Base-by-base conservation (phyloP, 2,888 invertebrate species). In the Trichogramma dendrolimi region DNA sequence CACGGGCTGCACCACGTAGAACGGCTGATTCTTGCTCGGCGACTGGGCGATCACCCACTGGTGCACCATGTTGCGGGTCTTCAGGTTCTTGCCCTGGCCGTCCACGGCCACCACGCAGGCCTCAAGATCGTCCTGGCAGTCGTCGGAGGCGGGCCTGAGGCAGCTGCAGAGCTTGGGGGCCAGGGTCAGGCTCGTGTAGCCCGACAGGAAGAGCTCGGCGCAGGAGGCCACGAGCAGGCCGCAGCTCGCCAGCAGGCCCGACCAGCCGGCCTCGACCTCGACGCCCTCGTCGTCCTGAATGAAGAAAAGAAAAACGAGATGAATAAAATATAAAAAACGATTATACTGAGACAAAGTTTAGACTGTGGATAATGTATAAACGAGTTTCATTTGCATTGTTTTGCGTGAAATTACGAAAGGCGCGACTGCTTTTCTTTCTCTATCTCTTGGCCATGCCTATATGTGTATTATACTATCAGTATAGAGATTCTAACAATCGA, bases 171-270 rank as follows among this genome's bases (percentile, higher is more conserved):
- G 72, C 61, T 77, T 77, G 5, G 78, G 78, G 39, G 76, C 74
- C 56, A 78, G 70, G 55, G 73, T 75, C 49, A 77, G 67, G 60
- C 78, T 78, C 50, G 70, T 77, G 68, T 78, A 78, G 50, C 76
- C 77, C 14, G 78, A 75, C 8, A 77, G 70, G 40, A 78, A 65
- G 7, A 78, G 71, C 58, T 87, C 86, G 14, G 84, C 79, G 0
- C 81, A 75, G 7, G 86, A 84, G 38, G 85, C 81, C 66, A 86
- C 80, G 54, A 88, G 81, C 5, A 88, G 78, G 0, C 85, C 85
- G 61, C 85, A 82, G 78, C 87, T 87, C 8, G 85, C 83, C 41
- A 87, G 77, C 52, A 88, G 81, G 0, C 86, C 84, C 2, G 84
- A 82, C 85, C 85, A 86, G 64, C 82, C 81, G 71, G 73, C 85